These are phyloP conservation scores for Mus spicilegus DNA, from an alignment of 2,113 vertebrate species.

Conservation along the genomic window DNA sequence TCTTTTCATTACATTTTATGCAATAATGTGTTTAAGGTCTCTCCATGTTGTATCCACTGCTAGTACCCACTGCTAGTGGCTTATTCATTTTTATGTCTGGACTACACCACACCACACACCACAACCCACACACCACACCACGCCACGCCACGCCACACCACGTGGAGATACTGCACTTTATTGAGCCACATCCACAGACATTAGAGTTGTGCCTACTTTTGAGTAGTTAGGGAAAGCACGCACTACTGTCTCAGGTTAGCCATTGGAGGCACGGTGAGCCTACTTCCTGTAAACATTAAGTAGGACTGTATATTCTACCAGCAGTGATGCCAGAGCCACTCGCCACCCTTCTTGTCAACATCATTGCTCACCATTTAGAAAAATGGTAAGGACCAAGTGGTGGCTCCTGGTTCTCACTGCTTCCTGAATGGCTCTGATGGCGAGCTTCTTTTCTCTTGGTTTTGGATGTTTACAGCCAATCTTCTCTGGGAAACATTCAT, in stretches of 20 bases:
- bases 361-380: not conserved
- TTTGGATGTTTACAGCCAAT: not conserved
- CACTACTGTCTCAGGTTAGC: not conserved
- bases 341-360: not conserved
- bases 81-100: not conserved
- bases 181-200: not conserved
- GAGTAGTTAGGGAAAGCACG: not conserved
- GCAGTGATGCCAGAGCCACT: not conserved
- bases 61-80: not conserved
- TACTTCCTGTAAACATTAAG: not conserved
- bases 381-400: not conserved
- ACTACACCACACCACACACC: not conserved
- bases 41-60: not conserved
- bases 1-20: not conserved
- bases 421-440: not conserved
- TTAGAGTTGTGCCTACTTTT: not conserved
- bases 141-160: not conserved
- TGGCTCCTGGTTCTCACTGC: not conserved
- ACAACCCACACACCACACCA: no score
- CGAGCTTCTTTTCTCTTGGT: not conserved
- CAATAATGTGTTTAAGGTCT: not conserved
- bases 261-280: not conserved
- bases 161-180: not conserved
- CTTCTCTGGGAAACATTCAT: not conserved
- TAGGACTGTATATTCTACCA: not conserved